Percentiles rank a stretch among this genome's conserved stretches.
phyloP scores from a whole-genome alignment of 2,888 invertebrate genomes.

The Dynastes tityus region DNA sequence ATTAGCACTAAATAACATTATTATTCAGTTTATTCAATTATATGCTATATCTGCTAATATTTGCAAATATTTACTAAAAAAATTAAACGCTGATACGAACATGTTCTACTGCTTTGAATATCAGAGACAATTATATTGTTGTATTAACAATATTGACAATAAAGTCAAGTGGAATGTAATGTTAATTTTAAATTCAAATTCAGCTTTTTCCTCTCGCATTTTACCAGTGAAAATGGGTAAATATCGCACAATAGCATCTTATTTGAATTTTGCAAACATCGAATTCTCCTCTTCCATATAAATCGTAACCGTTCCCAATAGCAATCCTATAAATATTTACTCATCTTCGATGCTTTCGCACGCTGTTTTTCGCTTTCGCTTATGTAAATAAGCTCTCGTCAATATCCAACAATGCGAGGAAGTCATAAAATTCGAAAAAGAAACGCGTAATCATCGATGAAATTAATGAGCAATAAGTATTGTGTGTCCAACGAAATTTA shows the following conservation, averaged over 20 bases:
- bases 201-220: too few relatives aligned
- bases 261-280: conserved; percentile 4
- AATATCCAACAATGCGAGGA: conserved; percentile 40
- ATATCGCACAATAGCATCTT: neutral
- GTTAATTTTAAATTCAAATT: too few relatives aligned
- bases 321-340: conserved; percentile 42
- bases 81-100: too few relatives aligned
- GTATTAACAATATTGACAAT: neutral
- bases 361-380: neutral
- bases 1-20: too few relatives aligned
- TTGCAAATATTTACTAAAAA: too few relatives aligned
- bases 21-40: too few relatives aligned
- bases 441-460: conserved; percentile 4
- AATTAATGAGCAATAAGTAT: neutral
- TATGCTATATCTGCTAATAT: too few relatives aligned
- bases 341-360: neutral
- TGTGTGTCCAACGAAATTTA: conserved; percentile 11
- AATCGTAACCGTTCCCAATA: conserved; percentile 4
- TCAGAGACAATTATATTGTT: too few relatives aligned
- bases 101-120: too few relatives aligned
- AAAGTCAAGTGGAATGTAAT: neutral
- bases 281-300: neutral
- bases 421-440: conserved; percentile 2
- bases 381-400: neutral
- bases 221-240: neutral